Evolutionary conservation across 2,888 invertebrate genomes (phyloP).

Genomic region (Lepidochitona cinerea): DNA sequence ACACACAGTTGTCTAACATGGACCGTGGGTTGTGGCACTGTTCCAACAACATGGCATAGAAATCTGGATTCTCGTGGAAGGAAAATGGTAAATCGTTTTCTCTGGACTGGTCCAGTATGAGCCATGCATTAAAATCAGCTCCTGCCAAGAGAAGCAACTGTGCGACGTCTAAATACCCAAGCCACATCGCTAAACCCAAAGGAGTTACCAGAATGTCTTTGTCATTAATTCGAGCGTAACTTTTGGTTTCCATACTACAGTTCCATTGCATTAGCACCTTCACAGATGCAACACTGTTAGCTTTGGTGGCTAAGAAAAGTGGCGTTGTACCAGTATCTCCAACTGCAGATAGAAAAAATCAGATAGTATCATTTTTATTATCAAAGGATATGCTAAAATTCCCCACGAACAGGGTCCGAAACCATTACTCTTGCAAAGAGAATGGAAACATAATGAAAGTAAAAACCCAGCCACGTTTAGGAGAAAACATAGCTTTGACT

Average conservation of each 20-base stretch:
- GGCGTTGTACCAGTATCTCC: slow-evolving; percentile 42
- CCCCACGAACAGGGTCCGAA: no score
- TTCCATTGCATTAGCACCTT: slow-evolving; percentile 44
- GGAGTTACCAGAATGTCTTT: slow-evolving; percentile 43
- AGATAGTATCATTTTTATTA: background rate
- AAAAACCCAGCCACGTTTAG: no score
- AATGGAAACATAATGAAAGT: no score
- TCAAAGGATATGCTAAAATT: no score
- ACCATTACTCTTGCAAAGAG: no score
- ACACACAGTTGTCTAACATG: slow-evolving; percentile 31
- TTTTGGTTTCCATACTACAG: slow-evolving; percentile 38
- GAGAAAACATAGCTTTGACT: no score
- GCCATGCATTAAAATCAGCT: slow-evolving; percentile 37
- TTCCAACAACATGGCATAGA: slow-evolving; percentile 33
- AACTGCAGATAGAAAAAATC: background rate
- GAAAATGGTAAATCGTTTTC: slow-evolving; percentile 27
- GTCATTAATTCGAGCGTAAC: slow-evolving; percentile 32
- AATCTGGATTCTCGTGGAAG: slow-evolving; percentile 33
- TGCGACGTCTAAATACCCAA: slow-evolving; percentile 40
- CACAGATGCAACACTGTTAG: slow-evolving; percentile 38
- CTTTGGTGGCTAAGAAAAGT: slow-evolving; percentile 44
- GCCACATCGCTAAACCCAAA: slow-evolving; percentile 47
- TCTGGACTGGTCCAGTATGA: slow-evolving; percentile 15
- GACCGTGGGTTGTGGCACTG: slow-evolving; percentile 28
- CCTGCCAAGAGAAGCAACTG: slow-evolving; percentile 42